Base-by-base conservation (phyloP, 92 coral and sea anemone genomes). In the Parazoanthus darwini region DNA sequence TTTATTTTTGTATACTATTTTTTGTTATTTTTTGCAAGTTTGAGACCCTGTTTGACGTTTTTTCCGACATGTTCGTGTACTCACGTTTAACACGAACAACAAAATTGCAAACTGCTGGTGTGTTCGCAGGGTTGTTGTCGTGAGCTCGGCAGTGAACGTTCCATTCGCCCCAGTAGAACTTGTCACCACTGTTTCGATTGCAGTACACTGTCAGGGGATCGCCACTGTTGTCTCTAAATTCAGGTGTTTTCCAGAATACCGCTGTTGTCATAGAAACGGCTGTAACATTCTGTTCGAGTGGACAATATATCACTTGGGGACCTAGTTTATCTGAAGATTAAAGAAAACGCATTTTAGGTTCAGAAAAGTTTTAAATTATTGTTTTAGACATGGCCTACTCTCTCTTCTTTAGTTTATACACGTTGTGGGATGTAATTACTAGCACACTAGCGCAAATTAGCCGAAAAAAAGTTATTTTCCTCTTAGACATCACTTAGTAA, bases 131-230 rank as follows among this genome's bases (percentile, higher is more conserved):
- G 58, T 88, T 88, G 79, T 88, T 88, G 73, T 88, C 90, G 23
- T 80, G 63, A 6, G 90, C 90, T 6, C 35, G 63, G 36, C 89
- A 87, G 23, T 78, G 85, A 8, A 87, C 77, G 38, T 87, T 87
- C 89, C 89, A 87, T 4, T 75, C 81, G n/a, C 91, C 91, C 91
- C 91, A 89, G 51, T 89, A 89, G 48, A 89, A 89, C 35, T 9
- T 14, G 46, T 43, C 72, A 26, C 91, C 91, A 29, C 88, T 73
- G 37, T 83, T 72, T 14, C 91, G 88, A 89, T 82, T 89, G 59
- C 91, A 89, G 48, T 56, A 36, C 65, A 85, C 68, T 2, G 10
- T 38, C 39, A 82, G 33, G 50, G 13, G 77, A 11, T 46, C 78
- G 37, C 42, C 67, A 77, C 91, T 82, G 77, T 89, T 89, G 58